A percentile compares a stretch with the other conserved stretches of the same genome.
Evolutionary conservation across 2,113 vertebrate species (phyloP).

Genomic region (Gnathonemus longibarbis): DNA sequence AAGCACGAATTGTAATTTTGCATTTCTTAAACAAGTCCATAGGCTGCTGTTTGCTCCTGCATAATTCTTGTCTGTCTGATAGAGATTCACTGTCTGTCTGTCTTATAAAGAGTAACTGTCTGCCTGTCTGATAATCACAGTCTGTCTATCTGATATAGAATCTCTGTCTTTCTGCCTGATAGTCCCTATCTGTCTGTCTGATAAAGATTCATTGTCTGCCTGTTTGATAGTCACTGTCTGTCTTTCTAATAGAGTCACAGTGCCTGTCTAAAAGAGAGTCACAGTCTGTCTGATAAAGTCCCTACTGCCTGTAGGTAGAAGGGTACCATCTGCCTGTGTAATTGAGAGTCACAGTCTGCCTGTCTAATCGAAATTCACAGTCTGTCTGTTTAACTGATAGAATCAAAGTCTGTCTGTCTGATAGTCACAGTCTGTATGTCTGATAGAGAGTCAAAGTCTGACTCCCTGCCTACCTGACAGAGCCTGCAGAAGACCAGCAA

Average conservation of each 20-base stretch:
- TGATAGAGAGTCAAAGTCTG: neutral
- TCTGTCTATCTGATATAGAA: neutral
- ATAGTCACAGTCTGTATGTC: neutral
- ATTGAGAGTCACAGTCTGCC: neutral
- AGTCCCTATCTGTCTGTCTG: neutral
- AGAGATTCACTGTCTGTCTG: neutral
- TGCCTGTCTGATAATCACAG: neutral
- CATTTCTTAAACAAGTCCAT: neutral
- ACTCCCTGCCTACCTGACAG: conserved; percentile 30
- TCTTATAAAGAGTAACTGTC: neutral
- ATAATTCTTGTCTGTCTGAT: neutral
- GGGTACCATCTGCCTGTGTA: neutral
- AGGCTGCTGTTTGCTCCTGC: neutral
- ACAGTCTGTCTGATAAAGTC: neutral
- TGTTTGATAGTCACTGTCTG: neutral
- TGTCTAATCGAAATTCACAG: neutral
- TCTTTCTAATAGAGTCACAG: neutral
- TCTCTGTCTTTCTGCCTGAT: neutral
- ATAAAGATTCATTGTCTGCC: conserved; percentile 35
- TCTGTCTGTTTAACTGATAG: neutral
- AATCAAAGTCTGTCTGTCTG: neutral
- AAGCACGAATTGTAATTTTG: neutral
- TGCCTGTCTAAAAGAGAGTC: neutral
- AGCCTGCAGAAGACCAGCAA: conserved; percentile 50
- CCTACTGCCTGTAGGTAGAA: neutral